Conservation (phyloP, 1,140 invertebrate species). For the Lerema accius region DNA sequence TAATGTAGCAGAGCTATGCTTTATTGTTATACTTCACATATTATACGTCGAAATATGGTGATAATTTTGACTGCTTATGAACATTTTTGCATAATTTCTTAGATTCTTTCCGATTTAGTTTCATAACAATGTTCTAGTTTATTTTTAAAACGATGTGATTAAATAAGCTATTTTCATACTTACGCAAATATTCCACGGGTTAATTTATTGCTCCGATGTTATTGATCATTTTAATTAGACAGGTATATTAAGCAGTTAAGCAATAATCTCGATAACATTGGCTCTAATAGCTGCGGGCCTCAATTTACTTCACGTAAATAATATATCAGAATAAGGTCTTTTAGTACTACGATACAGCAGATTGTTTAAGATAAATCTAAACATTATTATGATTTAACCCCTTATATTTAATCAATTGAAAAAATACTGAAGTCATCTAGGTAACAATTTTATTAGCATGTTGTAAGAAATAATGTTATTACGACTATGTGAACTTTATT, state of each 20-base stretch:
- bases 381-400: too few relatives aligned
- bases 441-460: too few relatives aligned
- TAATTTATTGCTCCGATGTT: conserved; percentile 22
- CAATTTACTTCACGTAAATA: conserved; percentile 28
- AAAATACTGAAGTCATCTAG: too few relatives aligned
- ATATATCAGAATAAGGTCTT: conserved; percentile 12
- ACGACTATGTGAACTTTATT: too few relatives aligned
- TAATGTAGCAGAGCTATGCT: too few relatives aligned
- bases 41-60: too few relatives aligned
- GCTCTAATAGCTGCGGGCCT: conserved; percentile 25
- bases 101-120: neutral
- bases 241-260: conserved; percentile 31
- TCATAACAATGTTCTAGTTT: conserved; percentile 1
- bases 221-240: conserved; percentile 34
- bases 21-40: too few relatives aligned
- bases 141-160: neutral
- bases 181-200: conserved; percentile 14
- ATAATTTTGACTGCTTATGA: too few relatives aligned
- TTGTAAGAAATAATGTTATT: too few relatives aligned
- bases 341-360: neutral
- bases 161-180: conserved; percentile 18
- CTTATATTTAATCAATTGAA: too few relatives aligned
- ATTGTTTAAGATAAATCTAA: neutral
- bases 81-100: too few relatives aligned
- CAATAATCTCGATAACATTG: conserved; percentile 32